phyloP scores from a whole-genome alignment of 2,113 vertebrate genomes.

The Potamarius usumacintae region DNA sequence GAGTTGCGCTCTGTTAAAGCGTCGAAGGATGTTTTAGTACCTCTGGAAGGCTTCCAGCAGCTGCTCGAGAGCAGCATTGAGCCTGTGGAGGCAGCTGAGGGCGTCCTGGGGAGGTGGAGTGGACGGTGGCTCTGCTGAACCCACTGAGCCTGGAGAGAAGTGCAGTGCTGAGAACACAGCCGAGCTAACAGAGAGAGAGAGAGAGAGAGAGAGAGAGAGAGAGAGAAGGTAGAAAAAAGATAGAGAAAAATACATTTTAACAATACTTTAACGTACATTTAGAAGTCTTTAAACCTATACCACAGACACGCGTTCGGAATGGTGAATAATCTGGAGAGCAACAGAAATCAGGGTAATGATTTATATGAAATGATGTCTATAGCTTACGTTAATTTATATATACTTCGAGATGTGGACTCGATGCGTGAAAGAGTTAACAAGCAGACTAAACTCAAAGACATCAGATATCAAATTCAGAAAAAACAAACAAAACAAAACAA shows the following conservation, averaged over 20 bases:
- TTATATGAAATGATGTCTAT: too few species aligned
- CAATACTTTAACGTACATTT: conserved; percentile 1
- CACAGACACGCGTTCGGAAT: neutral
- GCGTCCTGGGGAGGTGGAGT: conserved; percentile 76
- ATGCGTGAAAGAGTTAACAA: neutral
- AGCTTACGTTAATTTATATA: neutral
- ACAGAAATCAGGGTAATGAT: neutral
- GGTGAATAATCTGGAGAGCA: too few species aligned
- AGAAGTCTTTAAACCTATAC: neutral
- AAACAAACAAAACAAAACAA: neutral
- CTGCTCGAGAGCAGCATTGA: conserved; percentile 78
- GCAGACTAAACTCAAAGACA: neutral
- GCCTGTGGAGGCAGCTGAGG: conserved; percentile 78
- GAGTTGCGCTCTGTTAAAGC: neutral
- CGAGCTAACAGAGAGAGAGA: conserved; percentile 58
- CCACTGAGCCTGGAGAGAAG: conserved; percentile 62
- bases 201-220: conserved; percentile 35
- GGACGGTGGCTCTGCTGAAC: conserved; percentile 57
- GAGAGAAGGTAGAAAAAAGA: conserved; percentile 25
- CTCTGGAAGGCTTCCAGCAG: conserved; percentile 82
- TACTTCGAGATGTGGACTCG: neutral
- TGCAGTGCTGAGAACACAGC: conserved; percentile 70
- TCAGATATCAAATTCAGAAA: neutral
- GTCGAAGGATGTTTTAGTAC: conserved; percentile 61
- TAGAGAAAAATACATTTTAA: neutral